Evolutionary conservation across 1,140 invertebrate genomes (phyloP).

Genomic region (Bombus confusus): DNA sequence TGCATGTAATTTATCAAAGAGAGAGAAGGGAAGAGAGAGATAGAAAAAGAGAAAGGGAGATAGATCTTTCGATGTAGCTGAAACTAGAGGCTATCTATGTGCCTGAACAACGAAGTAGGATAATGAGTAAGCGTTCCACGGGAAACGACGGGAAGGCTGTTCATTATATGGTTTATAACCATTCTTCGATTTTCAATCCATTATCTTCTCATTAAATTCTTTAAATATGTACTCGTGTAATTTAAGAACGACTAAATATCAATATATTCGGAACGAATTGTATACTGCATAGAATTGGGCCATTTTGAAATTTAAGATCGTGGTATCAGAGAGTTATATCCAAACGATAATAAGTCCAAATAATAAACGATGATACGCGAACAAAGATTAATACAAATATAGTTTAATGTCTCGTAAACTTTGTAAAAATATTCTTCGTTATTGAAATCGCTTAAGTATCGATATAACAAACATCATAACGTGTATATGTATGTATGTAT

Average conservation of each 20-base stretch:
- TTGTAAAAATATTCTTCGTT: not conserved
- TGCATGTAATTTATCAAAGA: not conserved
- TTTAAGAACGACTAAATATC: not conserved
- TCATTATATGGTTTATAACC: not conserved
- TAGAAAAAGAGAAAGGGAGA: conserved; percentile 21
- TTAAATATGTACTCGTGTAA: no score
- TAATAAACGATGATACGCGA: not conserved
- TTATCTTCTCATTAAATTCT: not conserved
- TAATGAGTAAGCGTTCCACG: conserved; percentile 64
- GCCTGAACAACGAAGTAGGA: conserved; percentile 58
- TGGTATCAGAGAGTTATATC: no score
- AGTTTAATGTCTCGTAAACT: not conserved
- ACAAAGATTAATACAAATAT: no score
- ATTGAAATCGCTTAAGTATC: not conserved
- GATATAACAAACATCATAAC: no score
- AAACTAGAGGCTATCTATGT: conserved; percentile 69
- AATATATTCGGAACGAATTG: not conserved
- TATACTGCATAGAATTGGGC: no score
- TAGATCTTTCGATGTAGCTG: conserved; percentile 58
- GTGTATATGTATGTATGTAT: not conserved
- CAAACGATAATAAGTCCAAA: not conserved
- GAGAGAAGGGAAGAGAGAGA: not conserved
- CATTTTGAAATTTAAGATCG: no score
- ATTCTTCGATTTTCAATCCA: not conserved
- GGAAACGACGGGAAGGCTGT: conserved; percentile 62